Conservation (phyloP, 2,888 invertebrate genomes). For the Julus scandinavius region DNA sequence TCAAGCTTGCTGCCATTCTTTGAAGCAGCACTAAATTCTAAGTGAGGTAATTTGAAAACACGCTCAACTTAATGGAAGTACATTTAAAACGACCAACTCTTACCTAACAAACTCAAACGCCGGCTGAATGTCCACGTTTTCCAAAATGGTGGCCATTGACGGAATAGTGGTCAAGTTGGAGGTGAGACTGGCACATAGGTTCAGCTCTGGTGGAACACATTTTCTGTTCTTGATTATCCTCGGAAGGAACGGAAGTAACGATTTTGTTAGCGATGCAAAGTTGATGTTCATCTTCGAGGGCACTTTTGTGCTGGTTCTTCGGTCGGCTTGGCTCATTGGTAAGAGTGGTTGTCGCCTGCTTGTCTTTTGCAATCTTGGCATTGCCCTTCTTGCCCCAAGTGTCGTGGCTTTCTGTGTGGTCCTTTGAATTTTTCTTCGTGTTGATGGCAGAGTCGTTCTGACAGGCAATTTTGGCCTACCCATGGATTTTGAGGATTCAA, state of each 20-base stretch:
- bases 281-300: not conserved
- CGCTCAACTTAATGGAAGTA: not conserved
- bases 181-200: conserved; percentile 47
- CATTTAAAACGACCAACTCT: not conserved
- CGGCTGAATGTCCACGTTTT: not conserved
- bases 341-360: not conserved
- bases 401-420: not conserved
- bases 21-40: not conserved
- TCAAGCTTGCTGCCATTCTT: no score
- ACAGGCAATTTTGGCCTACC: not conserved
- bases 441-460: not conserved
- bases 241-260: conserved; percentile 50
- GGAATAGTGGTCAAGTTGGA: conserved; percentile 50
- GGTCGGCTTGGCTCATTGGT: not conserved
- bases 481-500: not conserved
- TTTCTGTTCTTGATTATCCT: conserved; percentile 47
- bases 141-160: conserved; percentile 31
- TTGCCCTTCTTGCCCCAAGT: not conserved
- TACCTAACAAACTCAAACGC: conserved; percentile 52
- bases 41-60: not conserved
- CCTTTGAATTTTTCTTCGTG: not conserved
- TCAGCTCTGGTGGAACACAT: conserved; percentile 53
- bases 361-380: not conserved
- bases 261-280: not conserved
- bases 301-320: not conserved